phyloP scores from a whole-genome alignment of 2,797 vertebrate genomes.

The Amblyopsis hoosieri region DNA sequence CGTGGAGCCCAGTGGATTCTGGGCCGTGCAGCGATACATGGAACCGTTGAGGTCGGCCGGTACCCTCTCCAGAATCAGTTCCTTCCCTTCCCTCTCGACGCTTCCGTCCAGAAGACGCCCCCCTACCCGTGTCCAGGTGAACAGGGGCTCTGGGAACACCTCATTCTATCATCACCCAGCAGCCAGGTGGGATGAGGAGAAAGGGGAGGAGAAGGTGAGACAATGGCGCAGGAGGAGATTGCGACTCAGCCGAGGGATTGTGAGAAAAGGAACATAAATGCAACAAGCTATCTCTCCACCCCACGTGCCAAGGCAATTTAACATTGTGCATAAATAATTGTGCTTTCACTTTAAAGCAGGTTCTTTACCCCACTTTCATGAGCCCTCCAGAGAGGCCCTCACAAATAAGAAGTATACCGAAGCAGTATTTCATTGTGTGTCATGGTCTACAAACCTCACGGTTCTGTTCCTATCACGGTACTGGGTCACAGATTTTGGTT shows the following conservation, averaged over 20 bases:
- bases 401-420: no score
- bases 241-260: constrained; percentile 30
- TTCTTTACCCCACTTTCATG: constrained; percentile 25
- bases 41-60: constrained; percentile 95
- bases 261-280: constrained; percentile 56
- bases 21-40: constrained; percentile 97
- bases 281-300: constrained; percentile 57
- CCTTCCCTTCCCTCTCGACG: constrained; percentile 84
- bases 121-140: constrained; percentile 95
- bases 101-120: constrained; percentile 93
- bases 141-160: constrained; percentile 96
- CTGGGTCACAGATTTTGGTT: no score
- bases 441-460: no score
- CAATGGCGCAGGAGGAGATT: background rate
- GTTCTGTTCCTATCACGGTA: no score
- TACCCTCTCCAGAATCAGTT: constrained; percentile 92
- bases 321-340: constrained; percentile 75
- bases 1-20: constrained; percentile 96
- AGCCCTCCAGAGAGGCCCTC: constrained; percentile 25
- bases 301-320: constrained; percentile 59
- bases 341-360: constrained; percentile 60
- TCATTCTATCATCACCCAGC: constrained; percentile 81
- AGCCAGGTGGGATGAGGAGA: constrained; percentile 5
- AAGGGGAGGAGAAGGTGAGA: constrained; percentile 1
- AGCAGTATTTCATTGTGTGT: background rate